Conservation (phyloP, 2,888 invertebrate genomes). For the Azorinus chamasolen region DNA sequence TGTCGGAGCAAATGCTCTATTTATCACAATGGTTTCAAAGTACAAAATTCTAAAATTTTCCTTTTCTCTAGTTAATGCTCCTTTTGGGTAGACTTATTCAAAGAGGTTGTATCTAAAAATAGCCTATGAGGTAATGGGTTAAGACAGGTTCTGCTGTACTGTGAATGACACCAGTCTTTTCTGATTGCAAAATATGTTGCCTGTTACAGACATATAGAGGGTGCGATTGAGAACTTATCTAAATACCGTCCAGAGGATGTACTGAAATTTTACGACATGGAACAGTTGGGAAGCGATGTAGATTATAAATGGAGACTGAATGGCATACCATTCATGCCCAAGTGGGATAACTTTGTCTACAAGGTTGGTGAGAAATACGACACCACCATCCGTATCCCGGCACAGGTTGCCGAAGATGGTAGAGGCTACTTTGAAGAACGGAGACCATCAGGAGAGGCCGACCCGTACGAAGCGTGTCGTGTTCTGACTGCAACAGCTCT, state of each 20-base stretch:
- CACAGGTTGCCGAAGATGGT: slow-evolving; percentile 10
- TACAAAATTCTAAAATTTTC: too few species aligned
- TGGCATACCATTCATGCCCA: slow-evolving; percentile 27
- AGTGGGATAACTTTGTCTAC: slow-evolving; percentile 21
- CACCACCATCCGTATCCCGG: slow-evolving; percentile 35
- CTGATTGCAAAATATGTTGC: too few species aligned
- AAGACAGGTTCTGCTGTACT: too few species aligned
- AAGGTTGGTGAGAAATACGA: slow-evolving; percentile 23
- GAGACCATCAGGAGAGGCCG: slow-evolving; percentile 32
- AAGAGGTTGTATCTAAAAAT: too few species aligned
- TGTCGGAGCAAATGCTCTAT: too few species aligned
- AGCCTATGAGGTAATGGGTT: too few species aligned
- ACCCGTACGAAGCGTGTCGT: slow-evolving; percentile 37
- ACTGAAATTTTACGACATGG: slow-evolving; percentile 29
- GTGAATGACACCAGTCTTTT: too few species aligned
- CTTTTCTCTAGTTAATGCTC: too few species aligned
- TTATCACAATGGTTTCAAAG: too few species aligned
- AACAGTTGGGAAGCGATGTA: neutral
- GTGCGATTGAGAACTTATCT: slow-evolving; percentile 28
- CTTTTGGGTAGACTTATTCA: too few species aligned
- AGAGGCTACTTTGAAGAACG: slow-evolving; percentile 47
- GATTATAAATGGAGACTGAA: slow-evolving; percentile 39
- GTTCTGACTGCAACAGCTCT: slow-evolving; percentile 24
- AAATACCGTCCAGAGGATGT: slow-evolving; percentile 21
- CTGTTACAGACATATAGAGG: slow-evolving; percentile 16